These are phyloP conservation scores for Rhagologus leucostigma DNA, from an alignment of 2,113 vertebrate genomes.

Conservation along the genomic window DNA sequence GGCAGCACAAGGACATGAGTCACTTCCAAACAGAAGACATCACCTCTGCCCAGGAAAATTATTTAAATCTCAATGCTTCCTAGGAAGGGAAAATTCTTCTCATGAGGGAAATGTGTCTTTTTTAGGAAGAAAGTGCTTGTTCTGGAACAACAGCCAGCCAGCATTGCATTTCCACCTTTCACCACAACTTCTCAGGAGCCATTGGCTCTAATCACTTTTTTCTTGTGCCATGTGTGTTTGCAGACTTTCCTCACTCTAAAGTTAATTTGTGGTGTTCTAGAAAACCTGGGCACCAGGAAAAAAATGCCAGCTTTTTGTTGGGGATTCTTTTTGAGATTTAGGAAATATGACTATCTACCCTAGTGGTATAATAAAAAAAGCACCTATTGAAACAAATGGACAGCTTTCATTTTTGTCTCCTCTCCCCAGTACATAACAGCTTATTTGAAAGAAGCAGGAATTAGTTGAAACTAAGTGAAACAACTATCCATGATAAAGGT, in stretches of 20 bases:
- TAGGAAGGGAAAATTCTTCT: neutral
- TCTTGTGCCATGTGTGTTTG: neutral
- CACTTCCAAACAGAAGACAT: neutral
- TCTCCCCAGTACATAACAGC: neutral
- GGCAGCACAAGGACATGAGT: neutral
- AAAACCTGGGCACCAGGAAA: neutral
- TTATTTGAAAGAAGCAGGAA: neutral
- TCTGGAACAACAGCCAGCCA: neutral
- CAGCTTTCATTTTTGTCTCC: neutral
- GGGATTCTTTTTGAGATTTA: neutral
- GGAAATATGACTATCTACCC: neutral
- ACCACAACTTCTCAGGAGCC: neutral
- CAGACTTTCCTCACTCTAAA: neutral
- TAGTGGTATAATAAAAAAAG: neutral
- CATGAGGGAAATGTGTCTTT: neutral
- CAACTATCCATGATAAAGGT: accelerated
- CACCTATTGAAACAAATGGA: neutral
- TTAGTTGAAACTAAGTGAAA: neutral
- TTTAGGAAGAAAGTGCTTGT: neutral
- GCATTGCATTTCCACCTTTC: neutral
- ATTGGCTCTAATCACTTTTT: too few species aligned
- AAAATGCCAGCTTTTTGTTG: neutral
- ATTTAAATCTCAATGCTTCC: neutral
- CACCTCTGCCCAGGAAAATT: neutral
- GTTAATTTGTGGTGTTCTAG: neutral